Conservation (phyloP, 2,888 invertebrate genomes). For the Automeris io region DNA sequence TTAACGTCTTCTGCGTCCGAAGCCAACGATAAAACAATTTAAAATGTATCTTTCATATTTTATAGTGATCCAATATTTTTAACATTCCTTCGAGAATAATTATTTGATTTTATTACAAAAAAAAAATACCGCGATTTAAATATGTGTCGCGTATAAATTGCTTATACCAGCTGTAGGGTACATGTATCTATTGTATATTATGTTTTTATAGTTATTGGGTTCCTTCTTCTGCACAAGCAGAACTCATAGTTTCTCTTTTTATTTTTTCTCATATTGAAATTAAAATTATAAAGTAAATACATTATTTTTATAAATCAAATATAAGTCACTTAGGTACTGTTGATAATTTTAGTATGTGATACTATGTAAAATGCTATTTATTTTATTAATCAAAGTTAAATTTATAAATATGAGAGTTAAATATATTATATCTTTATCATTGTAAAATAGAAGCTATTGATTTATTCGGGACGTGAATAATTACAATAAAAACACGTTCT, state of each 20-base stretch:
- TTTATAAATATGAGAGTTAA: constrained; percentile 7
- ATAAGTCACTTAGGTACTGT: too few relatives aligned
- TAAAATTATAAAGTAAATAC: too few relatives aligned
- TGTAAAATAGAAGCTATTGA: constrained; percentile 5
- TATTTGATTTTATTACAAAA: too few relatives aligned
- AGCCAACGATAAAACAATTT: background rate
- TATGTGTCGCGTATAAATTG: too few relatives aligned
- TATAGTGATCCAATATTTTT: background rate
- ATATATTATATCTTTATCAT: constrained; percentile 6
- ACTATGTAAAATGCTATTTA: constrained; percentile 4
- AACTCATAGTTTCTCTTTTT: too few relatives aligned
- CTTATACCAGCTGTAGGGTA: too few relatives aligned
- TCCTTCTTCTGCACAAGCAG: too few relatives aligned
- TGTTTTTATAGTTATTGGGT: too few relatives aligned
- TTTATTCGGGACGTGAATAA: constrained; percentile 14
- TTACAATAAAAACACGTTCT: constrained; percentile 14
- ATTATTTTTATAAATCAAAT: too few relatives aligned
- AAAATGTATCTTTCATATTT: background rate
- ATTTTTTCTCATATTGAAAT: too few relatives aligned
- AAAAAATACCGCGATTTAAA: too few relatives aligned
- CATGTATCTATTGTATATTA: too few relatives aligned
- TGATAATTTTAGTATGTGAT: constrained; percentile 6
- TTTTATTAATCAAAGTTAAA: constrained; percentile 12
- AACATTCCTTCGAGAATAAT: constrained; percentile 1
- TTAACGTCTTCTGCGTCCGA: constrained; percentile 4